Base-by-base conservation (phyloP, 2,888 invertebrate genomes). In the Nemotelus nigrinus region DNA sequence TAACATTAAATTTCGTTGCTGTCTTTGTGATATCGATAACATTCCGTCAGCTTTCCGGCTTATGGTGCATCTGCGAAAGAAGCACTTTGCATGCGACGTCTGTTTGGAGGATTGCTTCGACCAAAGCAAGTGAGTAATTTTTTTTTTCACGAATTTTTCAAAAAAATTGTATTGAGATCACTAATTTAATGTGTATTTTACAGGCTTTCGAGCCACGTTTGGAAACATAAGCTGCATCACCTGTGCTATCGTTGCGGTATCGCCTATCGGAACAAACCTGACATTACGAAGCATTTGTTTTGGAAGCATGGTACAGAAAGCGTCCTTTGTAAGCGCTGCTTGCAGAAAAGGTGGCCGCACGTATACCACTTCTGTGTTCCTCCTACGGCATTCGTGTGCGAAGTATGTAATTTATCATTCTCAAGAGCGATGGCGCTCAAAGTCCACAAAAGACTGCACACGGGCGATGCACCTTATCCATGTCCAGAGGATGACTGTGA, bases 231-330 rank as follows among this genome's bases (percentile, higher is more conserved):
- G 86, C 86, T 96, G 58, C 92, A 95, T 85, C 95, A 96, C 86
- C 88, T 95, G 77, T 96, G 96, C 84, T 96, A 95, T 85, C 91
- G 95, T 44, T 96, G 96, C 85, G 94, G 94, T 50, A 94, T 96
- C 80, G 93, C 96, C 0, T 96, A 96, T 85, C 90, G 95, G 81
- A 96, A 95, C 86, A 95, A 95, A 85, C 93, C 93, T 76, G 95
- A 96, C 83, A 96, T 96, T 78, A 94, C 94, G 25, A 94, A 95
- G 84, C 96, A 96, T 88, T 88, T 96, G 77, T 96, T 95, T 85
- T 96, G 96, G 96, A 96, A 96, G 86, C 96, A 96, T 86, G 96
- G 96, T 43, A 96, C 96, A 2, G 95, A 96, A 84, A 95, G 95
- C 87, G 93, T 94, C 2, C 87, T 92, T 53, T 96, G 96, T 84